Percentiles rank a stretch among this genome's conserved stretches.
phyloP scores from a whole-genome alignment of 2,888 invertebrate species.

The Coenonympha glycerion region DNA sequence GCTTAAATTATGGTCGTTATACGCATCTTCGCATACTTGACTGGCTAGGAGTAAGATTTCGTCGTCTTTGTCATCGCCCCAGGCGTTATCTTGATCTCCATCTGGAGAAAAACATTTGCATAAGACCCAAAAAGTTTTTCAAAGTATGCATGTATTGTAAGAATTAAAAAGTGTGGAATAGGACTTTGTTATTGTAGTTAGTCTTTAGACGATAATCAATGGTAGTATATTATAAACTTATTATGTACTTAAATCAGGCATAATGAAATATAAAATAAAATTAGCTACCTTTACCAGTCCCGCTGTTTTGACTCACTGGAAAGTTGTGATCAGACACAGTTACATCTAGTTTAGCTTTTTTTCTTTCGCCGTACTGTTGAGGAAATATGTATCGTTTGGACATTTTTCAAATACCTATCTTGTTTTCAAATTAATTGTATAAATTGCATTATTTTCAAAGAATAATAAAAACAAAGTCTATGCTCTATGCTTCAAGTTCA shows the following conservation, averaged over 20 bases:
- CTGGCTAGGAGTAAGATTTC: slow-evolving; percentile 66
- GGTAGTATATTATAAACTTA: too few species aligned
- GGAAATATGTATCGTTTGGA: slow-evolving; percentile 56
- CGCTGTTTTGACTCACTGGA: slow-evolving; percentile 61
- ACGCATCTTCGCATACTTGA: slow-evolving; percentile 64
- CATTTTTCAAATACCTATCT: slow-evolving; percentile 39
- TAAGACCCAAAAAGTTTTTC: too few species aligned
- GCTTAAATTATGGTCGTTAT: slow-evolving; percentile 35
- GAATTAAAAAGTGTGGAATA: too few species aligned
- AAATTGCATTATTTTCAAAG: slow-evolving; percentile 7
- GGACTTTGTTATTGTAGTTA: background rate
- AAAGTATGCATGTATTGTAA: too few species aligned
- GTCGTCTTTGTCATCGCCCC: slow-evolving; percentile 70
- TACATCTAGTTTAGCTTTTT: slow-evolving; percentile 61
- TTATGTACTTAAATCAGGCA: too few species aligned
- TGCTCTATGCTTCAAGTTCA: too few species aligned
- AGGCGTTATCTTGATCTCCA: slow-evolving; percentile 36
- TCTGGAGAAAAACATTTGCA: slow-evolving; percentile 14
- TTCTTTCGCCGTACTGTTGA: slow-evolving; percentile 55
- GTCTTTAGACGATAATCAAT: background rate
- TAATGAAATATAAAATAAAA: background rate
- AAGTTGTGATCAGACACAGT: slow-evolving; percentile 64
- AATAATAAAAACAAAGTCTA: too few species aligned
- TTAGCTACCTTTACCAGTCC: slow-evolving; percentile 43
- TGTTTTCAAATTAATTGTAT: background rate